A percentile compares a stretch with the other conserved stretches of the same genome.
Evolutionary conservation across 2,797 vertebrate species (phyloP).

Genomic region (Chiloscyllium punctatum): DNA sequence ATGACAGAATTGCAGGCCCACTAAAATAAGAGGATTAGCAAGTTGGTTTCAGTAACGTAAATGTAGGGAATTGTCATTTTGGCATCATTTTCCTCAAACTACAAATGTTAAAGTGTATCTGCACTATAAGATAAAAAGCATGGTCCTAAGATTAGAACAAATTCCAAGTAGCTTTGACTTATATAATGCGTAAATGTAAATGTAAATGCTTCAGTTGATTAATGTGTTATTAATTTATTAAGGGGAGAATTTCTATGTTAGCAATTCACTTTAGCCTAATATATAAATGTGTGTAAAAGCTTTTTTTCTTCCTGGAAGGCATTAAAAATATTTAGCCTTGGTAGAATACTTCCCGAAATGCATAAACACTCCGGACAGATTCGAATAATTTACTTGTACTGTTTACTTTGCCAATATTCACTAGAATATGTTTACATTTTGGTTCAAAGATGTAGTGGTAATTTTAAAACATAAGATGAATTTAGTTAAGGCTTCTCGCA

Average conservation of each 20-base stretch:
- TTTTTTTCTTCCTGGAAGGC: not conserved
- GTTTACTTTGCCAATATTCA: not conserved
- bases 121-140: not conserved
- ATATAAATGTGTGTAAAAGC: not conserved
- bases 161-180: not conserved
- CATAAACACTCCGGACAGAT: not conserved
- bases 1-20: not conserved
- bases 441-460: not conserved
- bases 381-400: not conserved
- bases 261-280: not conserved
- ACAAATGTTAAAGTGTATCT: not conserved
- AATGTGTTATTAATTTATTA: not conserved
- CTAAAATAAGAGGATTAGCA: not conserved
- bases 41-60: not conserved
- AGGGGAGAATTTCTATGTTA: not conserved
- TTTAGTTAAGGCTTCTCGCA: not conserved
- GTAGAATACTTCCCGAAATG: not conserved
- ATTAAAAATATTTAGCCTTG: conserved; percentile 21
- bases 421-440: not conserved
- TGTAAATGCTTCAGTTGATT: not conserved
- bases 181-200: not conserved
- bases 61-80: not conserved
- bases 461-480: not conserved
- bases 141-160: not conserved
- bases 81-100: not conserved